phyloP scores from a whole-genome alignment of 2,113 vertebrate genomes.

The Diphyllodes magnificus region DNA sequence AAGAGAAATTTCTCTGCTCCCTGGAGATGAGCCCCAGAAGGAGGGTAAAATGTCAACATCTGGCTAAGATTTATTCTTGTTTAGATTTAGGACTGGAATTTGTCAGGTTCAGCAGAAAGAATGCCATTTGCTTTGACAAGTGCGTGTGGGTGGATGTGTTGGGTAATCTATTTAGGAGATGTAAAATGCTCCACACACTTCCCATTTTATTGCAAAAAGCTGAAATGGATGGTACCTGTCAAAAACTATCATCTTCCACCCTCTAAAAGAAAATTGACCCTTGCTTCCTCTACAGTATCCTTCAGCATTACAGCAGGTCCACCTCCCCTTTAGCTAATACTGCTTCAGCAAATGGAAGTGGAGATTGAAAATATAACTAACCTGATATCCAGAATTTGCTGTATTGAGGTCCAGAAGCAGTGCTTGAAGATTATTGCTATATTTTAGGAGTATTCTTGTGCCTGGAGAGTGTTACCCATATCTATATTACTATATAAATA shows the following conservation, averaged over 20 bases:
- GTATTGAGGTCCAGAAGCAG: background rate
- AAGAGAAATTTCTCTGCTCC: background rate
- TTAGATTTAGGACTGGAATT: constrained; percentile 35
- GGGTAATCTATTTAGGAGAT: constrained; percentile 20
- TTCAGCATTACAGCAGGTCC: background rate
- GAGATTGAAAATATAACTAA: constrained; percentile 19
- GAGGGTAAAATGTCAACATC: background rate
- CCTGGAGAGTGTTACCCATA: background rate
- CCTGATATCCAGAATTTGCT: background rate
- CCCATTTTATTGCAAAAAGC: constrained; percentile 29
- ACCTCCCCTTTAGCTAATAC: background rate
- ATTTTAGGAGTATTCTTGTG: background rate
- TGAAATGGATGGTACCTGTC: constrained; percentile 19
- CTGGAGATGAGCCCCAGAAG: background rate
- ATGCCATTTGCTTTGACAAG: constrained; percentile 38
- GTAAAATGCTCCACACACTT: constrained; percentile 24
- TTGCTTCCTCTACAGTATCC: background rate
- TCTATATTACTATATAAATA: background rate
- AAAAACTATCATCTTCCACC: constrained; percentile 11
- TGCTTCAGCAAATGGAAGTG: background rate
- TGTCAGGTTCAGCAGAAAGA: constrained; percentile 38
- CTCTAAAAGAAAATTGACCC: constrained; percentile 27
- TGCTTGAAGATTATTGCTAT: background rate
- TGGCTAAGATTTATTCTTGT: constrained; percentile 34
- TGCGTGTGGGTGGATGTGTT: background rate